Evolutionary conservation across 2,113 vertebrate species (phyloP), one percentile per base, ranked within the genome.

Genomic region (Mixornis gularis): DNA sequence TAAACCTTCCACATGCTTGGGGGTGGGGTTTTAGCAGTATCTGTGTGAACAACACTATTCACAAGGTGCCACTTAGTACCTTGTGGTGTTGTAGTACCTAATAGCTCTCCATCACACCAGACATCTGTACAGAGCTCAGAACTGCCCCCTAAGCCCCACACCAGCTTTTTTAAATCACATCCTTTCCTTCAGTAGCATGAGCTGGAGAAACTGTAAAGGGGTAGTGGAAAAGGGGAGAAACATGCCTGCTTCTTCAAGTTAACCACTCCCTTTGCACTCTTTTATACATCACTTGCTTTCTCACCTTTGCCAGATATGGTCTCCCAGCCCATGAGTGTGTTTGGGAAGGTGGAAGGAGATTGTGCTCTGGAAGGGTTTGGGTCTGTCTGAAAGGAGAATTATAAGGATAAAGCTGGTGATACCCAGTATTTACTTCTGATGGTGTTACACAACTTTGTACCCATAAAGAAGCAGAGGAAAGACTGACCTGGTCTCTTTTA

Each of bases 1-100:
- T 90, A 74, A 84, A 34, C 25, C 40, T 88, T 81, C 32, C 65
- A 62, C 6, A 0, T 12, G 8, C 60, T 49, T n/a, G 15, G 13
- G 11, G 0, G 2, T 0, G 2, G 4, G 12, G 36, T 15, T 34
- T 66, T 34, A 63, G 24, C 30, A 30, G 21, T 41, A 4, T 38
- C 40, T 34, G 4, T 43, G 34, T 55, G 82, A 73, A 48, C 26
- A 63, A n/a, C 60, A 32, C 12, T 3, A 26, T 63, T 80, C 48
- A 38, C 25, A 1, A 17, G 30, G 36, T 52, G 41, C 40, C 16
- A 8, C 36, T 79, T 36, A 16, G 17, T 63, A 32, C 17, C 29
- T 77, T 48, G 59, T 46, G 26, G 46, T 32, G 16, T n/a, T 55
- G 32, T 21, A n/a, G 6, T 46, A 30, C 27, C 32, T 13, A 40